A percentile compares a stretch with the other conserved stretches of the same genome.
Conservation (phyloP, 1,140 invertebrate genomes). For the Aphis gossypii region DNA sequence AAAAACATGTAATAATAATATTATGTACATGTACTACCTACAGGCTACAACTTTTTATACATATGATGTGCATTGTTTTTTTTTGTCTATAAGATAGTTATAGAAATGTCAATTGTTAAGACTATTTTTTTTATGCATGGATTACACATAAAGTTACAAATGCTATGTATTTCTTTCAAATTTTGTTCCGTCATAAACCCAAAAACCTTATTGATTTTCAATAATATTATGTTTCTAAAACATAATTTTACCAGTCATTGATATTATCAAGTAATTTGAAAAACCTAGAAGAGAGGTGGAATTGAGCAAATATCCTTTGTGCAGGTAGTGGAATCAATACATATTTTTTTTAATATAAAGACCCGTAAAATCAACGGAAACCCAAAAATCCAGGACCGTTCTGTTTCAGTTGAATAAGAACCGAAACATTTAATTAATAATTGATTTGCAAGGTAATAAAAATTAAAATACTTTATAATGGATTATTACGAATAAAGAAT, state of each 20-base stretch:
- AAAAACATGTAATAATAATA: background rate
- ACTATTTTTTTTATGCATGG: background rate
- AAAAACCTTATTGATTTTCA: background rate
- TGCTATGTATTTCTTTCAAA: background rate
- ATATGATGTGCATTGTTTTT: background rate
- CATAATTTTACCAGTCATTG: background rate
- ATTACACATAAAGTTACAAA: background rate
- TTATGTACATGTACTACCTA: background rate
- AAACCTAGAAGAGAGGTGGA: background rate
- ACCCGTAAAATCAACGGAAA: background rate
- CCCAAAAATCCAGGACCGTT: background rate
- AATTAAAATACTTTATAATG: background rate
- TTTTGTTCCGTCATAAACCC: background rate
- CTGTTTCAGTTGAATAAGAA: background rate
- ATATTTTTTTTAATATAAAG: no score
- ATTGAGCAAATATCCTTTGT: background rate
- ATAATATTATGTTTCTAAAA: background rate
- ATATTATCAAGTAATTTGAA: background rate
- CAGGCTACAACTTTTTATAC: background rate
- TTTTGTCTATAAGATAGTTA: background rate
- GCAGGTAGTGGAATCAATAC: background rate
- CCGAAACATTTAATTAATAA: background rate
- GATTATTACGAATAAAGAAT: background rate
- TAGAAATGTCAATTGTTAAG: background rate
- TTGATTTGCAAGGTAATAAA: background rate